These are phyloP conservation scores for Temnothorax curvispinosus DNA, from an alignment of 1,140 invertebrate genomes.

Conservation along the genomic window DNA sequence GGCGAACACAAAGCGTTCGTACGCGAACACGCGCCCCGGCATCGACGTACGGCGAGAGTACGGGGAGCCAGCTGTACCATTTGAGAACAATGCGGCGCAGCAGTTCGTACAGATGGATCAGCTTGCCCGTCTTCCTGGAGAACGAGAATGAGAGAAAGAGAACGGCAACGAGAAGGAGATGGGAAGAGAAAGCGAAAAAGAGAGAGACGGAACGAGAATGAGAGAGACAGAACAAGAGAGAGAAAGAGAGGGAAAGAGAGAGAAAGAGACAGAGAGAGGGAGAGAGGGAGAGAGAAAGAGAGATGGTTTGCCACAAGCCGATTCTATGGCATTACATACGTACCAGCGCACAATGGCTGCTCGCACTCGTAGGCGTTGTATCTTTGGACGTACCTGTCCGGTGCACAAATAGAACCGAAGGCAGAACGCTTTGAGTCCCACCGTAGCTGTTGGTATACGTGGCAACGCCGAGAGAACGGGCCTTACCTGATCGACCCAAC, in stretches of 20 bases:
- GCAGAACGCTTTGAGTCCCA: slow-evolving; percentile 36
- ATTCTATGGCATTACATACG: slow-evolving; percentile 53
- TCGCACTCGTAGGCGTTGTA: slow-evolving; percentile 58
- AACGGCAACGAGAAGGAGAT: background rate
- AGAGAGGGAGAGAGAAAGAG: background rate
- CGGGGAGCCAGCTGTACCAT: slow-evolving; percentile 70
- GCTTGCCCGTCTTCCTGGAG: slow-evolving; percentile 63
- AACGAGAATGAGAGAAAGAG: slow-evolving; percentile 31
- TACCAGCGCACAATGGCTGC: slow-evolving; percentile 41
- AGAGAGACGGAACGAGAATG: background rate
- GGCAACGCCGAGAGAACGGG: slow-evolving; percentile 62
- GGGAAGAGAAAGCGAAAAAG: background rate
- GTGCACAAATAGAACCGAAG: slow-evolving; percentile 41
- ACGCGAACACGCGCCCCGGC: slow-evolving; percentile 55
- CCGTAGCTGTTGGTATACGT: background rate
- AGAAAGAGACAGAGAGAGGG: background rate
- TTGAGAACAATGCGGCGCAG: slow-evolving; percentile 67
- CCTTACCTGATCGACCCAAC: slow-evolving; percentile 8
- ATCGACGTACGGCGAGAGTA: slow-evolving; percentile 52
- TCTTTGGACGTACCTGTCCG: slow-evolving; percentile 46
- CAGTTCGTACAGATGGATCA: slow-evolving; percentile 69
- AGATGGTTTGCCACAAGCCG: slow-evolving; percentile 41
- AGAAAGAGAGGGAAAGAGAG: background rate
- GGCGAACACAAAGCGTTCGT: slow-evolving; percentile 56
- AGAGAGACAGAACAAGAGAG: background rate